phyloP scores from a whole-genome alignment of 2,113 vertebrate species.

The Suncus etruscus region DNA sequence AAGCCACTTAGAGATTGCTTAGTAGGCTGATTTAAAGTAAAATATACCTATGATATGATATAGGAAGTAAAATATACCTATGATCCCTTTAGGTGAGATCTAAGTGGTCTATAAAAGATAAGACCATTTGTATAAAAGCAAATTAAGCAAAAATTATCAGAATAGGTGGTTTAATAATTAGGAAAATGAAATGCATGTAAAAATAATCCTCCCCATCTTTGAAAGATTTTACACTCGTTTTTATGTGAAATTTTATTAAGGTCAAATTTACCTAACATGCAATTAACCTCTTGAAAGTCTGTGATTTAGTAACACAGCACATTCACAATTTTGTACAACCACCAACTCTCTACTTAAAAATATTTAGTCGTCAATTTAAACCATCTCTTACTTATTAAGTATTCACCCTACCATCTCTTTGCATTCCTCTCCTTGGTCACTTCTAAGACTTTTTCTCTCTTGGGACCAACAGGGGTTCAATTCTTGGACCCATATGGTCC shows the following conservation, averaged over 20 bases:
- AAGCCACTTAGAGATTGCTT: neutral
- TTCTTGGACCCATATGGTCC: too few relatives aligned
- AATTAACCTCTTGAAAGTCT: neutral
- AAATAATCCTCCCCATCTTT: neutral
- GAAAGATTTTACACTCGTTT: conserved; percentile 7
- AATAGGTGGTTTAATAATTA: neutral
- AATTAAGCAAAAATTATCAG: conserved; percentile 6
- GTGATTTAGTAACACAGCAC: neutral
- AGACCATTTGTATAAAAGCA: neutral
- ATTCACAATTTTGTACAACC: neutral
- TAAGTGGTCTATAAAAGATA: neutral
- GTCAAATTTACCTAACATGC: neutral
- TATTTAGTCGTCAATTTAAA: neutral
- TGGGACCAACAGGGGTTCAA: too few relatives aligned
- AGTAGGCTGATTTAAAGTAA: accelerated
- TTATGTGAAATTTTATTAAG: conserved; percentile 3
- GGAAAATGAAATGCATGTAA: neutral
- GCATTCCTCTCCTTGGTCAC: neutral
- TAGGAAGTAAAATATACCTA: neutral
- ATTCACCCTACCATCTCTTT: neutral
- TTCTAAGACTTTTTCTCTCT: neutral
- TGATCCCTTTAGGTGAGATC: neutral
- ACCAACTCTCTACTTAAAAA: neutral
- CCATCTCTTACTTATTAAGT: neutral
- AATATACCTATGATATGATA: neutral